Evolutionary conservation across 2,888 invertebrate species (phyloP).

Genomic region (Malacosoma neustria): DNA sequence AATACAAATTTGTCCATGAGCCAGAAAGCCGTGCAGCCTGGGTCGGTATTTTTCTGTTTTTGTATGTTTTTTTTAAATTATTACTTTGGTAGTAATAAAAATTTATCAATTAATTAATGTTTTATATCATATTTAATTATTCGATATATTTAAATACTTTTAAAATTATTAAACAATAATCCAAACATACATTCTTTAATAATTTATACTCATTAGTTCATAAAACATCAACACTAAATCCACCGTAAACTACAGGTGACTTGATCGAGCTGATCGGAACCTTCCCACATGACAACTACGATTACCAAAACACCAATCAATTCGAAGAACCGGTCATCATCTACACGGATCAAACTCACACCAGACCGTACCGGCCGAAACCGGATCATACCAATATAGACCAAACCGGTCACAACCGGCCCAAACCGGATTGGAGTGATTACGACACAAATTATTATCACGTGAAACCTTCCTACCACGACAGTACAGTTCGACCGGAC

Average conservation of each 20-base stretch:
- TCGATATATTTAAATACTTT: no score
- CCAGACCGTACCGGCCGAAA: constrained; percentile 45
- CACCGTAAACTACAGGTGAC: constrained; percentile 55
- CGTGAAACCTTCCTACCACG: constrained; percentile 67
- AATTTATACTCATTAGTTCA: no score
- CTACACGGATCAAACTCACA: constrained; percentile 55
- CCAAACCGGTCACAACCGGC: constrained; percentile 29
- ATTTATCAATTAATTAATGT: no score
- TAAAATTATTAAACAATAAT: no score
- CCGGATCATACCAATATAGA: constrained; percentile 20
- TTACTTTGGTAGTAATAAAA: no score
- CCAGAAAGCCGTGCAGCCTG: no score
- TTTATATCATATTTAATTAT: no score
- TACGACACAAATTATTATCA: constrained; percentile 52
- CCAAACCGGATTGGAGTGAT: constrained; percentile 42
- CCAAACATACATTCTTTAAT: no score
- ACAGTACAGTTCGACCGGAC: constrained; percentile 35
- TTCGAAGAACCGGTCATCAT: constrained; percentile 64
- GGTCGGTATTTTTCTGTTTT: no score
- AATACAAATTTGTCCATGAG: no score
- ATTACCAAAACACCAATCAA: constrained; percentile 60
- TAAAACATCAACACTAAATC: constrained; percentile 21
- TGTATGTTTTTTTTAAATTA: no score
- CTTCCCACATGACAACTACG: constrained; percentile 65
- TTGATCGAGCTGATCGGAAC: constrained; percentile 66